A percentile compares a stretch with the other conserved stretches of the same genome.
phyloP scores from a whole-genome alignment of 2,888 invertebrate genomes.

The Caenorhabditis sp. region DNA sequence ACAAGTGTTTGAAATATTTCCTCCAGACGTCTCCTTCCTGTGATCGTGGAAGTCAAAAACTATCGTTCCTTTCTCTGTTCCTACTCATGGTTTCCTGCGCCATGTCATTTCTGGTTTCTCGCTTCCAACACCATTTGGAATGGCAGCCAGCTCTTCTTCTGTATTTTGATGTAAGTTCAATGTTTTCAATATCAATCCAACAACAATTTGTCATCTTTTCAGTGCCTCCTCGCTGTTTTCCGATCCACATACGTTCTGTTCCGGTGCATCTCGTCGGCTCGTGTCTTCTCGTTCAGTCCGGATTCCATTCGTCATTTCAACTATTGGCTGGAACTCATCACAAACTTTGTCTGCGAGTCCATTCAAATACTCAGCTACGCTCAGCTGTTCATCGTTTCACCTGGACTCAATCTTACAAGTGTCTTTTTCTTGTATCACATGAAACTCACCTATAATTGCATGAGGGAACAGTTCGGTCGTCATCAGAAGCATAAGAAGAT shows the following conservation, averaged over 20 bases:
- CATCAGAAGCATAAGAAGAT: constrained; percentile 70
- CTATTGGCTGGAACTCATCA: constrained; percentile 70
- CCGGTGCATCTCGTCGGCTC: constrained; percentile 70
- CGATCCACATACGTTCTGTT: constrained; percentile 70
- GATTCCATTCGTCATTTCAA: constrained; percentile 70
- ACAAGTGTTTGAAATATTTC: background rate
- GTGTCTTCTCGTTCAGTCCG: constrained; percentile 62
- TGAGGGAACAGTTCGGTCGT: constrained; percentile 56
- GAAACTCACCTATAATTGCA: constrained; percentile 67
- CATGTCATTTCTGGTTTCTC: constrained; percentile 47
- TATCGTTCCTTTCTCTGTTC: constrained; percentile 56
- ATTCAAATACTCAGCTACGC: constrained; percentile 67
- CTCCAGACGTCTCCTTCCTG: constrained; percentile 57
- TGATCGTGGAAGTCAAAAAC: constrained; percentile 50
- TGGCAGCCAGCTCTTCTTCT: constrained; percentile 61
- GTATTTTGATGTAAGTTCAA: constrained; percentile 53
- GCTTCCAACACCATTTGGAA: constrained; percentile 50
- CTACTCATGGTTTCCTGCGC: constrained; percentile 48
- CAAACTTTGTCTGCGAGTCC: constrained; percentile 59
- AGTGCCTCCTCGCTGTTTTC: constrained; percentile 68
- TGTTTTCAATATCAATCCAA: background rate
- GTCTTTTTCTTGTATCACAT: constrained; percentile 76
- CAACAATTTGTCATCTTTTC: constrained; percentile 21
- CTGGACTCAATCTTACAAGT: constrained; percentile 74
- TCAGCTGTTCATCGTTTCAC: constrained; percentile 69